phyloP scores from a whole-genome alignment of 2,113 vertebrate species.

The Synchiropus splendidus region DNA sequence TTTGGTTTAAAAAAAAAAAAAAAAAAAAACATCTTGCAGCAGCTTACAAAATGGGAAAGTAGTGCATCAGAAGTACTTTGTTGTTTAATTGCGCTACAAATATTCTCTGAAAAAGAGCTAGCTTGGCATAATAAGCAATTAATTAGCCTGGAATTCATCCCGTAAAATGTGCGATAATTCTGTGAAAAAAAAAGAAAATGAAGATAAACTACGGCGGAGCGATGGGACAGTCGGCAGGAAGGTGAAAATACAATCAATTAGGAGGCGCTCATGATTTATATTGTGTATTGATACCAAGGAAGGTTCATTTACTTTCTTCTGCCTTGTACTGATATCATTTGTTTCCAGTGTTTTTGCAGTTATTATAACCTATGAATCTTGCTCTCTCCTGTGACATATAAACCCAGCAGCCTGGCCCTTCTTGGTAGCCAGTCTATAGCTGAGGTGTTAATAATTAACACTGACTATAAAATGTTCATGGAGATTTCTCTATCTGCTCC shows the following conservation, averaged over 20 bases:
- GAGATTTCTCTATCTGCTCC: constrained; percentile 4
- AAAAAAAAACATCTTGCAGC: constrained; percentile 5
- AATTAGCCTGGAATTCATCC: too few relatives aligned
- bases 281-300: constrained; percentile 36
- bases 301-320: constrained; percentile 38
- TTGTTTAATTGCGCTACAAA: constrained; percentile 22
- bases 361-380: constrained; percentile 24
- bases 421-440: constrained; percentile 1
- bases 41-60: constrained; percentile 17
- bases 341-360: constrained; percentile 35
- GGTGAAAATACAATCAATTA: constrained; percentile 58
- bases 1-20: constrained; percentile 27
- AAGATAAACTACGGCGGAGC: constrained; percentile 49
- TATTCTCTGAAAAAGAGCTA: constrained; percentile 24
- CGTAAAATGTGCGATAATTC: too few relatives aligned
- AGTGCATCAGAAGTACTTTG: constrained; percentile 7
- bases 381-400: constrained; percentile 15
- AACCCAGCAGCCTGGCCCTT: background rate
- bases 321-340: constrained; percentile 28
- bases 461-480: constrained; percentile 25
- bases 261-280: constrained; percentile 52
- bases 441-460: constrained; percentile 20
- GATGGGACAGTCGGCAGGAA: constrained; percentile 44
- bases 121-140: constrained; percentile 38
- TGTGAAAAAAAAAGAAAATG: constrained; percentile 24